Conservation (phyloP, 2,797 vertebrate genomes). For the Pipistrellus pygmaeus region DNA sequence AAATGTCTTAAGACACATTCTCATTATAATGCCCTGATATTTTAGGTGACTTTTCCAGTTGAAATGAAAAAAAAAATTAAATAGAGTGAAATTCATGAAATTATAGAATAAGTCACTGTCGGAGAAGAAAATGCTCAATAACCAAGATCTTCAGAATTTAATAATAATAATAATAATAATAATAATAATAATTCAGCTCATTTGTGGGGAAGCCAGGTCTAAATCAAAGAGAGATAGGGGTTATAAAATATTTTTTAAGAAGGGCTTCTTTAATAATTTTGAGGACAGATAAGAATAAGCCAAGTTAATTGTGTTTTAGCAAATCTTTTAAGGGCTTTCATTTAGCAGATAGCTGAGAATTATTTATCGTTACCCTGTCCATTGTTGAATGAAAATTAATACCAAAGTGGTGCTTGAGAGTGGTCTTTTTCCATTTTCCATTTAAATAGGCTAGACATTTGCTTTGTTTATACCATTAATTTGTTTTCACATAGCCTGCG, state of each 20-base stretch:
- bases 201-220: constrained; percentile 25
- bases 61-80: constrained; percentile 54
- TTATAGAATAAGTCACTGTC: constrained; percentile 42
- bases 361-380: constrained; percentile 72
- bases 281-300: constrained; percentile 54
- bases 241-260: constrained; percentile 57
- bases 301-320: constrained; percentile 73
- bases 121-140: constrained; percentile 18
- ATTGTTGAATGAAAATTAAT: constrained; percentile 79
- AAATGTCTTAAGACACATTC: constrained; percentile 36
- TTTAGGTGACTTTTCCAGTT: constrained; percentile 7
- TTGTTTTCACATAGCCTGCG: constrained; percentile 67
- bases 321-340: constrained; percentile 74
- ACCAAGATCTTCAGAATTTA: constrained; percentile 22
- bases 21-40: neutral
- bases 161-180: neutral
- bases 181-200: constrained; percentile 14
- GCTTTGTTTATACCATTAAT: constrained; percentile 76
- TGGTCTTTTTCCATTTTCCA: constrained; percentile 58
- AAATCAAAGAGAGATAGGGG: constrained; percentile 42
- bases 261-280: constrained; percentile 66
- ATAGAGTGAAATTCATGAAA: constrained; percentile 20
- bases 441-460: constrained; percentile 72
- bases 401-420: constrained; percentile 54
- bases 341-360: constrained; percentile 67